Evolutionary conservation across 2,113 vertebrate genomes (phyloP), one percentile per base, ranked within the genome.

Genomic region (Leucopternis melanops): DNA sequence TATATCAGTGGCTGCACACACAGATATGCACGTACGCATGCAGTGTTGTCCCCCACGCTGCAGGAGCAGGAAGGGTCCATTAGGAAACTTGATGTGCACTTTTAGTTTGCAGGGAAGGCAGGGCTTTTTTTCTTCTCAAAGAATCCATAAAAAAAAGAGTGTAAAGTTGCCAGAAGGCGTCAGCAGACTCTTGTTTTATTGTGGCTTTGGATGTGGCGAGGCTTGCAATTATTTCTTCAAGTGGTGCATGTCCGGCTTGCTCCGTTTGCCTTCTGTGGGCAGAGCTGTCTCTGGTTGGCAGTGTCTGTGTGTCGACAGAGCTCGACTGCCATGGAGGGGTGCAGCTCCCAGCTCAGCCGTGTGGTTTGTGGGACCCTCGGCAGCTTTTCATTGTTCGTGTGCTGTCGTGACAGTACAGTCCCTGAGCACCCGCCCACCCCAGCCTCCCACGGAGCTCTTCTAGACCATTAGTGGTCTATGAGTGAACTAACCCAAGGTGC

Each of bases 271-370:
- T 63, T 34, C 59, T 47, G 54, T 18, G 54, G 42, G 50, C 65
- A 61, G 62, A 71, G 27, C 40, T 65, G 57, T 34, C 26, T 61
- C n/a, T 22, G 31, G 19, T 25, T 1, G 1, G 45, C 2, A 1
- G 31, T 55, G 59, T 34, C 27, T 4, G 5, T 26, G 31, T 45
- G 44, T 47, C 0, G 1, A 44, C 18, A 44, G 34, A 42, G 44
- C 23, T 40, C 0, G 1, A 38, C 62, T 49, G 25, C 45, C 1
- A 1, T 1, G 1, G 21, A 50, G 61, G 25, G 31, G 4, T 52
- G 67, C 63, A 65, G 38, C 49, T 75, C 38, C 67, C 62, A n/a
- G 31, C 15, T n/a, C 16, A 65, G 38, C 14, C 4, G 1, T 11
- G 34, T 4, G 10, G 8, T 66, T 32, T 57, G 22, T 62, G 81